Base-by-base conservation (phyloP, 53 echinoderm and acorn worm species). In the Luidia sarsii region DNA sequence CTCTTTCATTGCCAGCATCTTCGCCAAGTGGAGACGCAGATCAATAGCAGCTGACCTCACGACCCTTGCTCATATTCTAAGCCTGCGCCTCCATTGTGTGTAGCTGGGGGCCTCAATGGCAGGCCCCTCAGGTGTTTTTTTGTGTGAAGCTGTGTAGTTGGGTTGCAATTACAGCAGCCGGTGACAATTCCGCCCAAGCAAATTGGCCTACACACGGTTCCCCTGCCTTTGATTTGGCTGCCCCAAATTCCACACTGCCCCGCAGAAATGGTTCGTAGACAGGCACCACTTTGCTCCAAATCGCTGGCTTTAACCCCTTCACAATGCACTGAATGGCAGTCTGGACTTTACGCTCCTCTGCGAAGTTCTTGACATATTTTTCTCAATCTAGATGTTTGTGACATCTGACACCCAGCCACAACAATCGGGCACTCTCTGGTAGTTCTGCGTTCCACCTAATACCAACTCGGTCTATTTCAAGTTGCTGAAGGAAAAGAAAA, bases 221-320 rank as follows among this genome's bases (percentile, higher is more conserved):
- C 6, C 6, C 41, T 11, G 41, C 41, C 54, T 54, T 72, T 72
- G 54, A 72, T 72, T 11, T 55, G 18, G 34, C 27, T 72, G 72
- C 72, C 72, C 72, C 50, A 72, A 38, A 72, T 72, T 72, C 72
- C 57, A 72, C 72, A 72, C 72, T 56, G 39, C 72, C 63, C 72
- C 56, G 41, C 72, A 72, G 72, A 37, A 72, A 72, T 72, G 38
- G 56, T 35, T 39, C n/a, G n/a, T 56, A 16, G 27, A 63, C 63
- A 63, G 63, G 63, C 63, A 33, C 37, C 34, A 20, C 63, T 63
- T 63, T 63, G 63, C 29, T 18, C 35, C 63, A 51, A n/a, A 51
- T 32, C 35, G 1, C 20, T 35, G 29, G 29, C 1, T 4, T 63
- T 34, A 5, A n/a, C n/a, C n/a, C n/a, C 24, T 25, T 24, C 57